A percentile compares a stretch with the other conserved stretches of the same genome.
Conservation (phyloP, 1,140 invertebrate species). For the Venustaconcha ellipsiformis region DNA sequence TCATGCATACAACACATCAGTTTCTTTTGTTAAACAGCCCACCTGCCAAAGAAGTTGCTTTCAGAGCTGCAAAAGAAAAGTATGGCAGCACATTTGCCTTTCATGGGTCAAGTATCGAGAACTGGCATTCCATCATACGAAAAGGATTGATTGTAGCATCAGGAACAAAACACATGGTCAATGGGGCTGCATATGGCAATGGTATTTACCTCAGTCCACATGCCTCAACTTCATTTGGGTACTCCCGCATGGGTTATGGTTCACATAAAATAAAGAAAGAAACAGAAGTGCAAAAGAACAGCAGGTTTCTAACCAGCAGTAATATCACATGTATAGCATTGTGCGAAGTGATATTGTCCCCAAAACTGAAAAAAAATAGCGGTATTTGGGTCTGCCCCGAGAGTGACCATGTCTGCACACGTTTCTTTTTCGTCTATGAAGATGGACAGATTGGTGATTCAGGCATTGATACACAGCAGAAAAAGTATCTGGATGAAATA, state of each 20-base stretch:
- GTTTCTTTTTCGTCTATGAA: constrained; percentile 64
- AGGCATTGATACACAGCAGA: constrained; percentile 34
- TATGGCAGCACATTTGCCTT: constrained; percentile 65
- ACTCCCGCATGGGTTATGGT: constrained; percentile 53
- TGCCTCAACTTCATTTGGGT: constrained; percentile 50
- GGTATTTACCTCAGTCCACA: constrained; percentile 65
- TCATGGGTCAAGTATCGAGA: constrained; percentile 65
- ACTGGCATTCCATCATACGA: constrained; percentile 67
- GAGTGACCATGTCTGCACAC: constrained; percentile 55
- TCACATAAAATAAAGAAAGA: constrained; percentile 24
- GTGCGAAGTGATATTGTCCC: constrained; percentile 55
- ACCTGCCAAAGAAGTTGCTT: constrained; percentile 61
- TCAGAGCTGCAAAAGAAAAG: constrained; percentile 48
- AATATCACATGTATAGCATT: constrained; percentile 53
- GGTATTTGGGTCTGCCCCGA: constrained; percentile 53
- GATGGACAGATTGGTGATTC: constrained; percentile 33
- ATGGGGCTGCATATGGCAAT: constrained; percentile 63
- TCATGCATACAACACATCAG: constrained; percentile 64
- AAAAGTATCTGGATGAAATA: constrained; percentile 26
- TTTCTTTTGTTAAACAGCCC: constrained; percentile 60
- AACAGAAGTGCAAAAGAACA: background rate
- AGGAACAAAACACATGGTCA: constrained; percentile 57
- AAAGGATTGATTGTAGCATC: constrained; percentile 62
- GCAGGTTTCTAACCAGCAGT: constrained; percentile 34
- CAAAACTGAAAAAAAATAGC: constrained; percentile 45